phyloP scores from a whole-genome alignment of 2,797 vertebrate species.

The Pangasius sanitwongsei region DNA sequence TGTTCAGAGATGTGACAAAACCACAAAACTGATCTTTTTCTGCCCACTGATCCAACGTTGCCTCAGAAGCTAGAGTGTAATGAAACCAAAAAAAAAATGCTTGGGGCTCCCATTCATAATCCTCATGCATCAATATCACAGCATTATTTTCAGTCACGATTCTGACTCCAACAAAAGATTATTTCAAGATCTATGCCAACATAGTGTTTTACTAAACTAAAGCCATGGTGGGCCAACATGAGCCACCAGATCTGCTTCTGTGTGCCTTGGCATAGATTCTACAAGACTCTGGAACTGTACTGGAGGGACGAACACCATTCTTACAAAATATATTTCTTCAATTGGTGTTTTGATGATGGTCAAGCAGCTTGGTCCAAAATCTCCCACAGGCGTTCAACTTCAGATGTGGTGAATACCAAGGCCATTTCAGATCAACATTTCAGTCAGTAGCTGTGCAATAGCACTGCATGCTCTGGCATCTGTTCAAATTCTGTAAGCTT shows the following conservation, averaged over 20 bases:
- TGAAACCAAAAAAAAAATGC: too few species aligned
- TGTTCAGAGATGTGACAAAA: neutral
- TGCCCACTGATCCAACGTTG: neutral
- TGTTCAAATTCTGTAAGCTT: neutral
- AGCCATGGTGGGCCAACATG: neutral
- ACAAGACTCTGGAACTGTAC: neutral
- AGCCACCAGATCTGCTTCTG: neutral
- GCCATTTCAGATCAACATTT: neutral
- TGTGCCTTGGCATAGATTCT: neutral
- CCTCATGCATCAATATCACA: neutral
- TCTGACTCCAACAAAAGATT: neutral
- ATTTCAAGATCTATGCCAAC: neutral
- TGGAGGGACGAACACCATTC: neutral
- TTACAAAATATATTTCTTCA: neutral
- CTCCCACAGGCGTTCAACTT: neutral
- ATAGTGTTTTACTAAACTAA: neutral
- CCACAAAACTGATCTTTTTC: too few species aligned
- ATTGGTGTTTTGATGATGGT: neutral
- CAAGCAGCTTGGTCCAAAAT: neutral
- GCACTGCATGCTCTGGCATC: neutral
- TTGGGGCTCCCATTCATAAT: neutral
- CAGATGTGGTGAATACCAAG: neutral
- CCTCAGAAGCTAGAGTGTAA: neutral
- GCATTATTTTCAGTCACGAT: neutral
- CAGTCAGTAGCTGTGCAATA: too few species aligned